These are phyloP conservation scores for Calameuta pallipes DNA, from an alignment of 2,888 invertebrate species.

Conservation along the genomic window DNA sequence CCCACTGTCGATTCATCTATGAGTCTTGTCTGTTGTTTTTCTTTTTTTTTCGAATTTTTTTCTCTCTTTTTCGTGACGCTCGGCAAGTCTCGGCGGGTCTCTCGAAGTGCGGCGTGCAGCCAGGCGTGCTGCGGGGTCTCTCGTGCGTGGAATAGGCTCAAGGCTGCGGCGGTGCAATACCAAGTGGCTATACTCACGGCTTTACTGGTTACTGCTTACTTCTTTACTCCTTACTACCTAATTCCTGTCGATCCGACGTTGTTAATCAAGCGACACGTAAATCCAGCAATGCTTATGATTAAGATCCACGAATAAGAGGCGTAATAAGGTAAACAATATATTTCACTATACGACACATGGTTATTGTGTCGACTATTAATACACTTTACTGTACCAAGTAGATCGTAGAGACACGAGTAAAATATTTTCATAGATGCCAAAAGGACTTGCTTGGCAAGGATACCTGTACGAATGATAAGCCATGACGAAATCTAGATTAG, in stretches of 20 bases:
- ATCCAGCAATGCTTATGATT: neutral
- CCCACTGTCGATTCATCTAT: neutral
- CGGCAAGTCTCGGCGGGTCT: slow-evolving; percentile 30
- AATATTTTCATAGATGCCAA: neutral
- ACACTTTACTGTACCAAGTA: neutral
- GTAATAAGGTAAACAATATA: neutral
- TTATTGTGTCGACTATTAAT: neutral
- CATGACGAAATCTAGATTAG: neutral
- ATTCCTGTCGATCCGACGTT: neutral
- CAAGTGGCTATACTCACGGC: slow-evolving; percentile 16
- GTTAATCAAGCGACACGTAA: neutral
- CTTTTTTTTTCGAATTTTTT: slow-evolving; percentile 17
- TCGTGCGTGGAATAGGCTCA: slow-evolving; percentile 67
- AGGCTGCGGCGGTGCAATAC: slow-evolving; percentile 60
- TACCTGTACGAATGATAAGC: neutral
- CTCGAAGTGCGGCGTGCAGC: slow-evolving; percentile 56
- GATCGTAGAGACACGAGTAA: neutral
- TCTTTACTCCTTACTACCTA: neutral
- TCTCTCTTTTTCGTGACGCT: slow-evolving; percentile 36
- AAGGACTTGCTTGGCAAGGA: neutral
- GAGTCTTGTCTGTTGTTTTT: slow-evolving; percentile 13
- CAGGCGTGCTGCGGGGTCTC: slow-evolving; percentile 64
- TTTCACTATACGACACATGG: neutral
- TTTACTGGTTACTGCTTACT: neutral
- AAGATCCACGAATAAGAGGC: neutral